Evolutionary conservation across 2,797 vertebrate species (phyloP).

Genomic region (Aselliscus stoliczkanus): DNA sequence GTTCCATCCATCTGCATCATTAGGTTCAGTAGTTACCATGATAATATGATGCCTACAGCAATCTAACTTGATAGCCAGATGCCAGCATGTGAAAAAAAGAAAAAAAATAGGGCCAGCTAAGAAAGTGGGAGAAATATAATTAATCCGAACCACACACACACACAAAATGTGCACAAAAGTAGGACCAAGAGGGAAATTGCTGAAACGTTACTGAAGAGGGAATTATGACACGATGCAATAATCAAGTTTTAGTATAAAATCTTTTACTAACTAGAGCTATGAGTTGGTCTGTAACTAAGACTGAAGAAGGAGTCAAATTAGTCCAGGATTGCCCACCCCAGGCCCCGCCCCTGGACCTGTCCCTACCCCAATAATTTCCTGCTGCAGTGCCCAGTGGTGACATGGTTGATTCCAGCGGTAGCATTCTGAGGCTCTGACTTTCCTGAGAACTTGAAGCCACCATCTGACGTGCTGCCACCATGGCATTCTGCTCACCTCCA

Average conservation of each 20-base stretch:
- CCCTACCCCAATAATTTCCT: background rate
- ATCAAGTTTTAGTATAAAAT: background rate
- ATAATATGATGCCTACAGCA: constrained; percentile 66
- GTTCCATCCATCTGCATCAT: constrained; percentile 63
- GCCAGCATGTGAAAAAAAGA: constrained; percentile 59
- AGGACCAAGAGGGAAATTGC: constrained; percentile 45
- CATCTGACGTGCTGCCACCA: accelerated
- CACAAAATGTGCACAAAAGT: constrained; percentile 40
- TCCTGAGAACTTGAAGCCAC: background rate
- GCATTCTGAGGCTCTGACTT: background rate
- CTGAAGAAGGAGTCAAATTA: background rate
- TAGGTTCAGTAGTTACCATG: constrained; percentile 70
- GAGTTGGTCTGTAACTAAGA: background rate
- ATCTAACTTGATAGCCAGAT: constrained; percentile 75
- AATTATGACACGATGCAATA: background rate
- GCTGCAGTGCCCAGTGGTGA: background rate
- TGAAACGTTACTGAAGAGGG: constrained; percentile 20
- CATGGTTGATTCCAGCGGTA: background rate
- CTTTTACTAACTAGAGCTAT: background rate
- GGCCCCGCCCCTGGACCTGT: background rate
- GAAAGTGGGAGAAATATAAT: constrained; percentile 70
- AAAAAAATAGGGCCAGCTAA: constrained; percentile 62
- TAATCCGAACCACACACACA: constrained; percentile 53
- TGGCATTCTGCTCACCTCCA: background rate
- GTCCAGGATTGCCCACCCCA: background rate